A percentile compares a stretch with the other conserved stretches of the same genome.
Conservation (phyloP, 2,888 invertebrate species). For the Chloroclystis v-ata region DNA sequence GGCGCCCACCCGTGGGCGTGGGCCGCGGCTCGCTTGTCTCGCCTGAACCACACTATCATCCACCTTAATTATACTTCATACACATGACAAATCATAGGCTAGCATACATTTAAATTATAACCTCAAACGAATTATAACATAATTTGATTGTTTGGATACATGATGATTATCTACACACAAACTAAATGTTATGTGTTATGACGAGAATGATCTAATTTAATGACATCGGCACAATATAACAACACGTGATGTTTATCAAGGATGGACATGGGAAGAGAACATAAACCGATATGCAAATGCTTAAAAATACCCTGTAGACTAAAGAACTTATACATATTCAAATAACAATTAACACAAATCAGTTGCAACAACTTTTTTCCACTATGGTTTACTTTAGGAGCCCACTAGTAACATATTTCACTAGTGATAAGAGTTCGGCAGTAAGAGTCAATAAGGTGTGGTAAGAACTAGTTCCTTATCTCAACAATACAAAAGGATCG, state of each 20-base stretch:
- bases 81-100: constrained; percentile 24
- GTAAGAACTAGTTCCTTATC: too few relatives aligned
- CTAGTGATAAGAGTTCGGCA: too few relatives aligned
- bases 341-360: constrained; percentile 24
- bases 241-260: constrained; percentile 21
- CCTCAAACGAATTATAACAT: constrained; percentile 61
- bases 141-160: constrained; percentile 50
- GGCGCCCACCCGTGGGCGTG: constrained; percentile 3
- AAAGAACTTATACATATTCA: constrained; percentile 34
- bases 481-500: too few relatives aligned
- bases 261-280: constrained; percentile 27
- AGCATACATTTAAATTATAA: constrained; percentile 38
- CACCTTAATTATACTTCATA: constrained; percentile 22
- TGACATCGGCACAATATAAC: constrained; percentile 32
- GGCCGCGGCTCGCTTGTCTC: constrained; percentile 5
- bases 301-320: constrained; percentile 55
- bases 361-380: too few relatives aligned
- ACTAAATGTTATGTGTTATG: constrained; percentile 23
- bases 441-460: too few relatives aligned
- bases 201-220: constrained; percentile 10
- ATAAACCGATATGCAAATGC: constrained; percentile 39
- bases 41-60: constrained; percentile 9
- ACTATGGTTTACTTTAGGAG: too few relatives aligned
- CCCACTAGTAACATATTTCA: too few relatives aligned
- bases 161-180: constrained; percentile 33